phyloP scores from a whole-genome alignment of 2,888 invertebrate genomes.

The Drosophila paramelanica region DNA sequence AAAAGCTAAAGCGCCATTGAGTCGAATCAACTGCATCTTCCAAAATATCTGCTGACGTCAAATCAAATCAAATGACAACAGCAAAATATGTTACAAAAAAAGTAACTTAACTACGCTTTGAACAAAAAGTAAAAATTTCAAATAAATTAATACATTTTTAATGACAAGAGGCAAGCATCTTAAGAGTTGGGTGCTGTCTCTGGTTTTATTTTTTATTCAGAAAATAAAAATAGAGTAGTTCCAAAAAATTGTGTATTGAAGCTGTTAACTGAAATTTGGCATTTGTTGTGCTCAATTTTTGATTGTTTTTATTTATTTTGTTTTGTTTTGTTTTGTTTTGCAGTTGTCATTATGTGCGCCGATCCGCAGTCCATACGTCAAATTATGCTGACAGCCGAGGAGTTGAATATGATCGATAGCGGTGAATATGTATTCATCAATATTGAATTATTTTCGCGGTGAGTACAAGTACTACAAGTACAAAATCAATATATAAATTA shows the following conservation, averaged over 20 bases:
- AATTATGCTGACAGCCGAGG: slow-evolving; percentile 96
- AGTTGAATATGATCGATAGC: slow-evolving; percentile 96
- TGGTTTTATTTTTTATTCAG: slow-evolving; percentile 28
- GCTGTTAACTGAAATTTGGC: slow-evolving; percentile 25
- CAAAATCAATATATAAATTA: slow-evolving; percentile 56
- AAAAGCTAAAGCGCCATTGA: slow-evolving; percentile 23
- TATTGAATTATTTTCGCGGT: slow-evolving; percentile 98
- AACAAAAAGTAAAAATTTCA: slow-evolving; percentile 28
- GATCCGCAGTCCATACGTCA: slow-evolving; percentile 94
- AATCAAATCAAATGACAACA: slow-evolving; percentile 25
- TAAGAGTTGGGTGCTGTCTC: slow-evolving; percentile 5
- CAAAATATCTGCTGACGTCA: slow-evolving; percentile 61
- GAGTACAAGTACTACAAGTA: slow-evolving; percentile 83
- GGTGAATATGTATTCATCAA: slow-evolving; percentile 99
- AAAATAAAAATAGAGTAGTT: slow-evolving; percentile 15
- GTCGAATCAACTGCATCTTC: slow-evolving; percentile 10
- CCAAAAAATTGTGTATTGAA: slow-evolving; percentile 4
- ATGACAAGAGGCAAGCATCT: slow-evolving; percentile 51
- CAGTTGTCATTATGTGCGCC: slow-evolving; percentile 98
- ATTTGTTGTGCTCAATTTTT: slow-evolving; percentile 29
- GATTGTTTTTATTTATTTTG: slow-evolving; percentile 80
- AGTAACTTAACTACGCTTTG: not conserved
- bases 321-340: slow-evolving; percentile 88
- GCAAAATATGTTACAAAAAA: not conserved
- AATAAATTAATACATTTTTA: slow-evolving; percentile 69